Evolutionary conservation across 2,888 invertebrate species (phyloP).

Genomic region (Epistrophe grossulariae): DNA sequence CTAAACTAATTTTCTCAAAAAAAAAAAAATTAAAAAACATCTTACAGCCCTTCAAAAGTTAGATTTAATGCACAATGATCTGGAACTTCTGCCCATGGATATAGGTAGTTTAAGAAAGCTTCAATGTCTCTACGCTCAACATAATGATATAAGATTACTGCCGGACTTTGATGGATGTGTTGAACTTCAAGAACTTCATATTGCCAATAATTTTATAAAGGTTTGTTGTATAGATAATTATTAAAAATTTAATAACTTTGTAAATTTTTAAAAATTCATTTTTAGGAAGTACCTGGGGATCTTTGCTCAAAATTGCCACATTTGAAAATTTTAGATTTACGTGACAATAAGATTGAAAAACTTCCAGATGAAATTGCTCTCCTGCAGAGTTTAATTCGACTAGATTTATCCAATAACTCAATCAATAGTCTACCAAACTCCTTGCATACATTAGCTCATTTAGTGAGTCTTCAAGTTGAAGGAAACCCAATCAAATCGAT

Average conservation of each 20-base stretch:
- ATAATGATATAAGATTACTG: conserved; percentile 91
- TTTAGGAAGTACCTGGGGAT: conserved; percentile 88
- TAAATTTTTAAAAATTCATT: conserved; percentile 62
- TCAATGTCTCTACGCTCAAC: conserved; percentile 90
- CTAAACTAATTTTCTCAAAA: not conserved
- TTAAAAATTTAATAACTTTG: conserved; percentile 27
- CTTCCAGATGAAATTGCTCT: conserved; percentile 92
- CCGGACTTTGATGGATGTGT: conserved; percentile 92
- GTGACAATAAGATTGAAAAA: conserved; percentile 91
- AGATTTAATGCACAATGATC: conserved; percentile 89
- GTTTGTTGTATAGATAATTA: conserved; percentile 83
- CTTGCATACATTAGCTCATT: conserved; percentile 89
- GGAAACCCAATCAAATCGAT: conserved; percentile 94
- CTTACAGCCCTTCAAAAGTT: conserved; percentile 86
- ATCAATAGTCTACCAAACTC: conserved; percentile 88
- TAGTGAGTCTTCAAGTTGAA: conserved; percentile 92
- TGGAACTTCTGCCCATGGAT: conserved; percentile 87
- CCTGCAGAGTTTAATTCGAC: conserved; percentile 90
- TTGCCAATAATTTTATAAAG: conserved; percentile 92
- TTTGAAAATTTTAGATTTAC: conserved; percentile 90
- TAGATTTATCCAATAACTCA: conserved; percentile 94
- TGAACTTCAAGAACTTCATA: conserved; percentile 91
- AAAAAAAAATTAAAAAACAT: not conserved
- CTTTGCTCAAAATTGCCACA: conserved; percentile 90
- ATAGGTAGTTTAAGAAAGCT: conserved; percentile 90